Conservation (phyloP, 2,797 vertebrate genomes). For the Delichon dasypus region DNA sequence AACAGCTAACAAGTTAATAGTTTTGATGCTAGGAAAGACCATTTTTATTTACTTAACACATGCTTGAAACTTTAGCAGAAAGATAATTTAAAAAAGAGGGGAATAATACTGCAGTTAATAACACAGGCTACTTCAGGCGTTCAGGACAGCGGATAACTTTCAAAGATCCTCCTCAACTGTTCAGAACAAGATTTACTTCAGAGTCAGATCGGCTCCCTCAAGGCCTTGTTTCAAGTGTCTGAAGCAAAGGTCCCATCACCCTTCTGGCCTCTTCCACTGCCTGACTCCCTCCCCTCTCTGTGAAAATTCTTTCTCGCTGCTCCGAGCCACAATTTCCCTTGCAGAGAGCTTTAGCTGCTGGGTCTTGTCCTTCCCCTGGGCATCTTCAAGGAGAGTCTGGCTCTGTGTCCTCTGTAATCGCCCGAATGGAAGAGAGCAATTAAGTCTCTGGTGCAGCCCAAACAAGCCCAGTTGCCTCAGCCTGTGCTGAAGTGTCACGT, state of each 20-base stretch:
- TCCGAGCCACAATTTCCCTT: not conserved
- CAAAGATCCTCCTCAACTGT: not conserved
- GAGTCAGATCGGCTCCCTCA: not conserved
- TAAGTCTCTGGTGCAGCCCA: not conserved
- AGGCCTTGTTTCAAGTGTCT: not conserved
- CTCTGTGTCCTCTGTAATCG: not conserved
- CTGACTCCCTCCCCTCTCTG: not conserved
- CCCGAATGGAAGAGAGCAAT: not conserved
- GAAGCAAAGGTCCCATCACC: not conserved
- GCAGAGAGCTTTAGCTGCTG: not conserved
- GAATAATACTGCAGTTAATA: not conserved
- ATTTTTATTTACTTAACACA: not conserved
- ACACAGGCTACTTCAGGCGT: not conserved
- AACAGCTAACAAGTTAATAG: not conserved
- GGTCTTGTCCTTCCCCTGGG: not conserved
- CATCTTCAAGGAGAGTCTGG: not conserved
- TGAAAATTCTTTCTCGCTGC: not conserved
- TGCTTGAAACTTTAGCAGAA: not conserved
- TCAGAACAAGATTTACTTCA: not conserved
- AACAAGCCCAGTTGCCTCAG: not conserved
- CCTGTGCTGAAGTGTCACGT: fast-evolving
- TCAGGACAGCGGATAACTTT: not conserved
- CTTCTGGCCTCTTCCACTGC: not conserved
- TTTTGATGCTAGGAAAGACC: not conserved
- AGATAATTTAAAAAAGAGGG: not conserved